A percentile compares a stretch with the other conserved stretches of the same genome.
phyloP scores from a whole-genome alignment of 23 tunicate species.

The Trididemnum clinides region DNA sequence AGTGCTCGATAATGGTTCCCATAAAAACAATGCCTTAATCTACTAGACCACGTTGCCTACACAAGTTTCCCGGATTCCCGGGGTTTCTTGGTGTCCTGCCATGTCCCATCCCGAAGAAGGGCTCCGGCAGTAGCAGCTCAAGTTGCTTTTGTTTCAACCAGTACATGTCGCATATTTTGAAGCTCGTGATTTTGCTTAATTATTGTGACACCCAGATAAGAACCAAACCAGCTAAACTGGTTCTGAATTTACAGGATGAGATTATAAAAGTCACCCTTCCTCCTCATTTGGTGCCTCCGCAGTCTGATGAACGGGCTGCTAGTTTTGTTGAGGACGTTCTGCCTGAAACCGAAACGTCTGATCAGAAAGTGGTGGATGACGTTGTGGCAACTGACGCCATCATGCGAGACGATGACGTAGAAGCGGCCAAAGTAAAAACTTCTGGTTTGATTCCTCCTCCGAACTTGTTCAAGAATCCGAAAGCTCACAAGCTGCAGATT shows the following conservation, averaged over 20 bases:
- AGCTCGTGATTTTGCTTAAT: too few species aligned
- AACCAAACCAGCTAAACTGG: too few species aligned
- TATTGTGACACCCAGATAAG: too few species aligned
- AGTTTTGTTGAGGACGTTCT: neutral
- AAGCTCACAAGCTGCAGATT: conserved; percentile 57
- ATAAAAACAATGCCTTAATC: too few species aligned
- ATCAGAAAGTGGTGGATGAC: neutral
- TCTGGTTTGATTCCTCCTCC: conserved; percentile 77
- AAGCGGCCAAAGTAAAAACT: neutral
- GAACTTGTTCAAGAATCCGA: conserved; percentile 64
- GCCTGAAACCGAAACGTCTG: neutral
- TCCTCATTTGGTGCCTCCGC: conserved; percentile 12
- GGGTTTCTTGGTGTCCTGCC: too few species aligned
- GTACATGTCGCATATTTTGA: too few species aligned
- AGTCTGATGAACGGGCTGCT: neutral
- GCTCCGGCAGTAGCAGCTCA: too few species aligned
- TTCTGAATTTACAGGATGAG: conserved; percentile 46
- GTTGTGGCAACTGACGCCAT: neutral
- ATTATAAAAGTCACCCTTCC: conserved; percentile 70
- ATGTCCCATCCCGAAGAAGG: too few species aligned
- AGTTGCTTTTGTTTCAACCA: too few species aligned
- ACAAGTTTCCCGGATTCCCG: too few species aligned
- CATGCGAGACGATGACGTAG: neutral
- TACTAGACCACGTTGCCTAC: too few species aligned
- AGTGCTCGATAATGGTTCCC: too few species aligned